Percentiles rank a stretch among this genome's conserved stretches.
phyloP scores from a whole-genome alignment of 2,888 invertebrate species.

The Scaptomyza polygonia region DNA sequence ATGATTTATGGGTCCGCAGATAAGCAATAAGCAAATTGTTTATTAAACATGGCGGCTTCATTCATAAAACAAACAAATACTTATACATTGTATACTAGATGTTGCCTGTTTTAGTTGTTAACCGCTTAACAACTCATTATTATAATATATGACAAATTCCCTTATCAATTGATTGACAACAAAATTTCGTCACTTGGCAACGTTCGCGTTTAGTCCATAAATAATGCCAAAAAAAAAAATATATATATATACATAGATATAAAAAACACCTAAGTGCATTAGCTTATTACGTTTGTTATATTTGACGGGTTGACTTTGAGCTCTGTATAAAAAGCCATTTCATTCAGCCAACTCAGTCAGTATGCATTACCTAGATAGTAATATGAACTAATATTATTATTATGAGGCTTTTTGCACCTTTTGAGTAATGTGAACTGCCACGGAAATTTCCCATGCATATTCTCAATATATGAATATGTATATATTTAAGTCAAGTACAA shows the following conservation, averaged over 20 bases:
- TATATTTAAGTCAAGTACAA: slow-evolving; percentile 38
- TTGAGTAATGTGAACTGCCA: slow-evolving; percentile 14
- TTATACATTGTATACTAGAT: too few relatives aligned
- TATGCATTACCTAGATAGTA: background rate
- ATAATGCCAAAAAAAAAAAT: slow-evolving; percentile 7
- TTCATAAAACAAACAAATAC: slow-evolving; percentile 8
- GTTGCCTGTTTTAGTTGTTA: background rate
- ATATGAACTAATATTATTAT: slow-evolving; percentile 2
- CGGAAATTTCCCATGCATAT: slow-evolving; percentile 40
- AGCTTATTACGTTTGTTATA: background rate
- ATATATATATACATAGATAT: too few relatives aligned
- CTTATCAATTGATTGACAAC: slow-evolving; percentile 33
- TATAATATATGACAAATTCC: slow-evolving; percentile 3
- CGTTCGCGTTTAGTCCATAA: background rate
- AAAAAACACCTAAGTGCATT: too few relatives aligned
- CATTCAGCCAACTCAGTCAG: background rate
- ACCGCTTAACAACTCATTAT: background rate
- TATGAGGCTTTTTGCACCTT: slow-evolving; percentile 5
- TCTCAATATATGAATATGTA: slow-evolving; percentile 41
- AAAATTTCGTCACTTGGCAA: slow-evolving; percentile 9
- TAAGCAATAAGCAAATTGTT: slow-evolving; percentile 23
- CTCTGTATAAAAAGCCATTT: background rate
- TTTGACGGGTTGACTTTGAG: slow-evolving; percentile 17
- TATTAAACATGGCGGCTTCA: background rate
- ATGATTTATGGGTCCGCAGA: slow-evolving; percentile 46